Conservation (phyloP, 2,113 vertebrate species). For the Callithrix jacchus region DNA sequence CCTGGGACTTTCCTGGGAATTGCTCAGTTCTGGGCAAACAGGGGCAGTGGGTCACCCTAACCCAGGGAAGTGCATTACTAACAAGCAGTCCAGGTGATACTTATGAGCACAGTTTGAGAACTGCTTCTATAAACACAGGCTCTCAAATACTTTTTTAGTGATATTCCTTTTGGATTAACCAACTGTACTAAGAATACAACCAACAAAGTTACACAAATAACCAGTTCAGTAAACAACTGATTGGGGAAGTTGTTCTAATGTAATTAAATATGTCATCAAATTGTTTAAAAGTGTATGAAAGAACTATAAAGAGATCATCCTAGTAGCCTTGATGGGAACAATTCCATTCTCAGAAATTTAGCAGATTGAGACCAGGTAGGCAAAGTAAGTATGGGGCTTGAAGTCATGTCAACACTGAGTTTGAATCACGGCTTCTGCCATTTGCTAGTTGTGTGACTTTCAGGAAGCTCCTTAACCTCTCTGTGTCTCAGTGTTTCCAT, state of each 20-base stretch:
- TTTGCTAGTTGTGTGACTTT: background rate
- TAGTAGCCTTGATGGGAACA: background rate
- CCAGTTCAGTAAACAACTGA: background rate
- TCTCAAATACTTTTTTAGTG: background rate
- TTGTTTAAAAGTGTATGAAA: background rate
- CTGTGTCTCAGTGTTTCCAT: background rate
- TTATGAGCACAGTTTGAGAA: background rate
- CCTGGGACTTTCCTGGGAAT: background rate
- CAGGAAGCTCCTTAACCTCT: background rate
- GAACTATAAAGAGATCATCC: background rate
- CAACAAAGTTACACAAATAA: background rate
- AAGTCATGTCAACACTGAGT: background rate
- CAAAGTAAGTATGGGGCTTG: background rate
- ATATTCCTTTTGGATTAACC: background rate
- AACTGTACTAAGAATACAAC: background rate
- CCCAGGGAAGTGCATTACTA: background rate
- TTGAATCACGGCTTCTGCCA: background rate
- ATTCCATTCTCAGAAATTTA: conserved; percentile 6
- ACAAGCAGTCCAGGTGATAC: background rate
- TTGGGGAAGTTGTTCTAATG: background rate
- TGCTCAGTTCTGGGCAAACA: background rate
- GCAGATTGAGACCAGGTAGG: background rate
- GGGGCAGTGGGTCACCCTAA: background rate
- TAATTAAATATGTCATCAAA: background rate
- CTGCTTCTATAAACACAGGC: background rate